phyloP scores from a whole-genome alignment of 2,888 invertebrate species.

The Eulithis prunata region DNA sequence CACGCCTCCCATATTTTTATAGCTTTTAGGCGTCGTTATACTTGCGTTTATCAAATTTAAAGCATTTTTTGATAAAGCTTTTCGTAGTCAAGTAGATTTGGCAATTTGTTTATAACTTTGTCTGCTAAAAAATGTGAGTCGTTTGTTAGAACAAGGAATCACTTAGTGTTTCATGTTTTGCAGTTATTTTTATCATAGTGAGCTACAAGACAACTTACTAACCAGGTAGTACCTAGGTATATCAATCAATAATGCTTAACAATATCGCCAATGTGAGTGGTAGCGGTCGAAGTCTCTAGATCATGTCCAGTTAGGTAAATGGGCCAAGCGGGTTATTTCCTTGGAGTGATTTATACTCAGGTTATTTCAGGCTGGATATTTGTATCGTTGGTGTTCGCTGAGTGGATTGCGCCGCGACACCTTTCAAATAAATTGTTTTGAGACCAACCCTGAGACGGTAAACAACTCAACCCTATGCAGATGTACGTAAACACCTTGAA shows the following conservation, averaged over 20 bases:
- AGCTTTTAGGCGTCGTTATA: constrained; percentile 40
- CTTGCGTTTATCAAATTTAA: constrained; percentile 42
- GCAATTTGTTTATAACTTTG: constrained; percentile 31
- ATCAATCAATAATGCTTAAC: constrained; percentile 54
- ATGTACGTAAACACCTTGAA: constrained; percentile 70
- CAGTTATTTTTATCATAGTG: constrained; percentile 21
- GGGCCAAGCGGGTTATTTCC: constrained; percentile 65
- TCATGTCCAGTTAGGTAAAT: constrained; percentile 66
- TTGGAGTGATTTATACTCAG: constrained; percentile 72
- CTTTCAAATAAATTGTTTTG: constrained; percentile 84
- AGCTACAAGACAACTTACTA: no score
- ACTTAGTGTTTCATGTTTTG: background rate
- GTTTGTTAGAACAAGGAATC: constrained; percentile 11
- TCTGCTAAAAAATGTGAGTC: constrained; percentile 14
- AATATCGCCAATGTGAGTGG: constrained; percentile 53
- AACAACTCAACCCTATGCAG: constrained; percentile 80
- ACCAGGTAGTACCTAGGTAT: constrained; percentile 25
- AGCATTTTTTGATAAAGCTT: constrained; percentile 37
- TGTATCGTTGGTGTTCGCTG: constrained; percentile 67
- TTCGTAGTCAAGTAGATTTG: constrained; percentile 35
- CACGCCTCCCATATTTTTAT: constrained; percentile 45
- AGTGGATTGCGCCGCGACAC: constrained; percentile 81
- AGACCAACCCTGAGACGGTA: constrained; percentile 72
- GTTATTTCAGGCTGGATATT: constrained; percentile 66
- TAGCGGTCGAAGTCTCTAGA: constrained; percentile 57